Base-by-base conservation (phyloP, 2,797 vertebrate genomes). In the Echeneis naucrates region DNA sequence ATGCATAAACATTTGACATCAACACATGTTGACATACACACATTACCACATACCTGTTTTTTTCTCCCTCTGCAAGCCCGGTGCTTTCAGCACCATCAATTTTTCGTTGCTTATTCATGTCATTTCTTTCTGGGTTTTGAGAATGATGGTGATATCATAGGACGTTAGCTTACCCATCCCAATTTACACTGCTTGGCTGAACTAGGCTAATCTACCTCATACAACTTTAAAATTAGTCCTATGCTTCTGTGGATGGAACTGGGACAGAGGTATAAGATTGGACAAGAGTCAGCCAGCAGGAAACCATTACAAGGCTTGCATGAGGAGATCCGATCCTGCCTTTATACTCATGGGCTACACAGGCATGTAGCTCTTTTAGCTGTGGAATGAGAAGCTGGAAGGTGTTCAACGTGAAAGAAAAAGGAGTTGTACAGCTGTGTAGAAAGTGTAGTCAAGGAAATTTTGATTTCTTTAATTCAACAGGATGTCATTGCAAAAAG, bases 191-290 rank as follows among this genome's bases (percentile, higher is more conserved):
- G 86, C 87, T 81, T 75, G 81, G 75, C 86, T 90, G 88, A 90
- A 86, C 88, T 80, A 56, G 84, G 83, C 82, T 92, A 89, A 90
- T 89, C 82, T 89, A 63, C 70, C 69, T 92, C 88, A 90, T 93
- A 85, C 85, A 91, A 91, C 85, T 93, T 93, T 93, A 85, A 88
- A 79, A 77, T 83, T 59, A 86, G 80, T 91, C 90, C 88, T 82
- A 74, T 68, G 69, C 70, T 60, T 79, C 45, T 23, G 21, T 77
- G 80, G 72, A 63, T 69, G 65, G 78, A 82, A 90, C 54, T 89
- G 82, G 88, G 84, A 77, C 82, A 84, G 72, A 53, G 81, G 67
- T 77, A 84, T 88, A 78, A 78, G 68, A 78, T 79, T 75, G 61
- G 80, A 82, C 57, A 52, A 69, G 70, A 71, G 55, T 69, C 66